Base-by-base conservation (phyloP, 2,888 invertebrate genomes). In the Sipunculus nudus region DNA sequence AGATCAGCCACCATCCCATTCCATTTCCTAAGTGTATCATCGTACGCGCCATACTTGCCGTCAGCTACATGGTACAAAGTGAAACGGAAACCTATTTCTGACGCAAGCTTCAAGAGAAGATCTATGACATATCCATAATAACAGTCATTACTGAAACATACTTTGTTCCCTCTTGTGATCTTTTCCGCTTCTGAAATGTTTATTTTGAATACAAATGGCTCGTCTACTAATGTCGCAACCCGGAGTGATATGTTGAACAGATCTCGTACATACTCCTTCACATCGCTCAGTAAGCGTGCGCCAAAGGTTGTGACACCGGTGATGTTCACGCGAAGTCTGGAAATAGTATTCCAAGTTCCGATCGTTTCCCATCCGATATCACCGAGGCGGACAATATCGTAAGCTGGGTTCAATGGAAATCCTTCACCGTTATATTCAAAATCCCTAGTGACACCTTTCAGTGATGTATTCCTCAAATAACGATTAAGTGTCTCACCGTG, bases 151-250 rank as follows among this genome's bases (percentile, higher is more conserved):
- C 93, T 93, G 53, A 86, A 87, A 58, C 92, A 84, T 71, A 90
- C 90, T 75, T 91, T 26, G 35, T n/a, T 38, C 38, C 13, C 84
- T 19, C 89, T 80, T 0, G 90, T 89, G 19, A 35, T 26, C 21
- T 38, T 28, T 21, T 50, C 35, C n/a, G n/a, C 21, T n/a, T n/a
- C n/a, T 41, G 50, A 13, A 13, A 38, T 28, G 13, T 39, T n/a
- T 76, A 91, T 89, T 78, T 90, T 93, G 13, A 91, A 80, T 92
- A 94, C 91, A 74, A 94, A 95, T 0, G 95, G 95, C 38, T 89
- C 88, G 76, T 89, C 91, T 88, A 94, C 85, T 79, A 94, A 92
- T 16, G 94, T 93, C n/a, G 93, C 93, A 25, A 95, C 93, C 58
- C 91, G 88, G 66, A 96, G 89, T 0, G 93, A 94, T 84, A 93